Evolutionary conservation across 30 jellyfish, hydroid and myxozoan species (phyloP), one percentile per base, ranked within the genome.

Genomic region (Hydra vulgaris): DNA sequence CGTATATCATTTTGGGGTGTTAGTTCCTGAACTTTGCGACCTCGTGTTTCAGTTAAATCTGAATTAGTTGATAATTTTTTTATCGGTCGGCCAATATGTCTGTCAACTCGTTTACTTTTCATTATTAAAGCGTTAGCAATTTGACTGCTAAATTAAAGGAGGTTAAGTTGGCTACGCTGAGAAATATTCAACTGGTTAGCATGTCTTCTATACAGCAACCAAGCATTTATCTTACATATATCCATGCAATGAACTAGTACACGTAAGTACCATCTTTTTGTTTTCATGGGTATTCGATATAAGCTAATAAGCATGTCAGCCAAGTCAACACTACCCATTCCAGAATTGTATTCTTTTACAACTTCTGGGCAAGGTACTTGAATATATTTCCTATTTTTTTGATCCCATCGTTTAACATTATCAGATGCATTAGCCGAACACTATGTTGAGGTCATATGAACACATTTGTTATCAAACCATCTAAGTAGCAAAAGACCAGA

Each of bases 311-410:
- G 84, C 88, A 77, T 84, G 22, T 84, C 94, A 7, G 89, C 89
- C 54, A 84, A 71, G 68, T 84, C 94, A 21, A 69, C 94, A 21
- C 84, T 83, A 8, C 94, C 89, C 94, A 84, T 84, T 18, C 89
- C 88, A 52, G 56, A 23, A 74, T 84, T 75, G 74, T 77, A 84
- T 23, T 20, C 61, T 17, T 70, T 74, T 27, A 84, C 61, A 20
- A 77, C 17, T 67, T 66, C 70, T 15, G 94, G 89, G 72, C 94
- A 61, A n/a, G 7, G 4, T 18, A 69, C 74, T n/a, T 82, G 72
- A 7, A 27, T 69, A 73, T 61, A 69, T 23, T 66, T 55, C 26
- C 26, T 55, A 20, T 53, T 40, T 12, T 40, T 40, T 40, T 40
- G 61, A 40, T 40, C 12, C 61, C 61, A 40, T 40, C 12, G 61